phyloP scores from a whole-genome alignment of 2,113 vertebrate genomes.

The Drymodes brunneopygia region DNA sequence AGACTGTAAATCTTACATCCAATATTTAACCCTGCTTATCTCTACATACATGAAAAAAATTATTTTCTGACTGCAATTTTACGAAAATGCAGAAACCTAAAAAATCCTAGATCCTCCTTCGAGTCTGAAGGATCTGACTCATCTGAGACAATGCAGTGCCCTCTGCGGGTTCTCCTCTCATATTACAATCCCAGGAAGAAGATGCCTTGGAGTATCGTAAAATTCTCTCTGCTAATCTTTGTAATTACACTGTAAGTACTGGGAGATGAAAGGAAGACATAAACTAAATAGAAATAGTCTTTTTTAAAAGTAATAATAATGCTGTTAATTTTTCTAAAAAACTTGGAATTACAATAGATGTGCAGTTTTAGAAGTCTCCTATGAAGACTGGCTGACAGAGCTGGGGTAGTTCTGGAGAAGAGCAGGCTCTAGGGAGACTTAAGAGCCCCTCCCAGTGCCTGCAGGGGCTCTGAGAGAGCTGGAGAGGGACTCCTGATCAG shows the following conservation, averaged over 20 bases:
- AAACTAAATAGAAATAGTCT: background rate
- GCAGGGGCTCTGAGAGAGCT: background rate
- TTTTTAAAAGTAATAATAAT: background rate
- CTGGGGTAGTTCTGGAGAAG: background rate
- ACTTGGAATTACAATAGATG: background rate
- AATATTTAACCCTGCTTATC: background rate
- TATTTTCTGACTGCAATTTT: background rate
- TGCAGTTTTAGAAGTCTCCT: background rate
- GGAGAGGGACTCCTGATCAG: background rate
- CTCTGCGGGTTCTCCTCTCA: constrained; percentile 15
- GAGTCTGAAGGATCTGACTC: background rate
- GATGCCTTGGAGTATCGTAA: background rate
- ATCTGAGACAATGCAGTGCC: constrained; percentile 28
- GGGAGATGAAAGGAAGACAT: background rate
- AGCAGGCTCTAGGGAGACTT: background rate
- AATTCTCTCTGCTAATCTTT: background rate
- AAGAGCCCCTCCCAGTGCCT: background rate
- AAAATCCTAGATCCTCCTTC: background rate
- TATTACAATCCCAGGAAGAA: background rate
- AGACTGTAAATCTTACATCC: background rate
- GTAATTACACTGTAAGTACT: background rate
- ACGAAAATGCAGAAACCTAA: background rate
- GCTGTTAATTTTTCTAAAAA: background rate
- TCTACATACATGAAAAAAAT: background rate
- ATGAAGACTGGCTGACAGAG: background rate